Conservation (phyloP, 2,888 invertebrate species). For the Orthonevra nobilis region DNA sequence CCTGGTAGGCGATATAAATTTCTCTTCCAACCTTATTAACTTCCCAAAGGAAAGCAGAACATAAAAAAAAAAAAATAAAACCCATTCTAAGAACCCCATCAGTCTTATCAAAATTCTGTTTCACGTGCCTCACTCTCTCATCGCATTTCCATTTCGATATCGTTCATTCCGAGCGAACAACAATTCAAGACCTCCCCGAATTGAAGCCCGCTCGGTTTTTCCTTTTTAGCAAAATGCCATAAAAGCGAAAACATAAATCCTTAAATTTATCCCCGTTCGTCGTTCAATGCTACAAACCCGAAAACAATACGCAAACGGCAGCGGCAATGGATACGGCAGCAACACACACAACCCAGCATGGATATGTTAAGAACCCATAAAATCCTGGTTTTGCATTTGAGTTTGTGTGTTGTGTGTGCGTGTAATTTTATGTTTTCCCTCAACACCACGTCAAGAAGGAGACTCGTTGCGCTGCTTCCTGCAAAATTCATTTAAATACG, state of each 20-base stretch:
- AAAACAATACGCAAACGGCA: conserved; percentile 43
- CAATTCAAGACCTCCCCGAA: conserved; percentile 54
- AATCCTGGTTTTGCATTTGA: conserved; percentile 52
- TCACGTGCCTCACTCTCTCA: too few relatives aligned
- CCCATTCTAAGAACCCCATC: conserved; percentile 5
- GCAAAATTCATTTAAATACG: conserved; percentile 51
- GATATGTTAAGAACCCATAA: conserved; percentile 57
- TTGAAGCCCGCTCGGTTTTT: conserved; percentile 44
- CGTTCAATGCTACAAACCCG: conserved; percentile 23
- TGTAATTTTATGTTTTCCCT: conserved; percentile 56
- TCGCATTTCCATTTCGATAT: conserved; percentile 45
- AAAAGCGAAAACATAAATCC: conserved; percentile 57
- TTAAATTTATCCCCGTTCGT: conserved; percentile 44
- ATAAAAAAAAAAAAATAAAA: neutral
- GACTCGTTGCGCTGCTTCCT: conserved; percentile 4
- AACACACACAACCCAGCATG: conserved; percentile 24
- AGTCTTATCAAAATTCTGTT: conserved; percentile 48
- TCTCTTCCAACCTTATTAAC: conserved; percentile 29
- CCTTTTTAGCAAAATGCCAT: conserved; percentile 50
- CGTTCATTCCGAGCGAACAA: conserved; percentile 29
- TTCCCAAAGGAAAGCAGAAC: too few relatives aligned
- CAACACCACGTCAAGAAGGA: conserved; percentile 7
- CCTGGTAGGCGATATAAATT: conserved; percentile 19
- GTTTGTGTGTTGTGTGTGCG: conserved; percentile 49
- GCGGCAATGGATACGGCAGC: neutral